phyloP scores from a whole-genome alignment of 2,113 vertebrate species.

The Perca schrenkii region DNA sequence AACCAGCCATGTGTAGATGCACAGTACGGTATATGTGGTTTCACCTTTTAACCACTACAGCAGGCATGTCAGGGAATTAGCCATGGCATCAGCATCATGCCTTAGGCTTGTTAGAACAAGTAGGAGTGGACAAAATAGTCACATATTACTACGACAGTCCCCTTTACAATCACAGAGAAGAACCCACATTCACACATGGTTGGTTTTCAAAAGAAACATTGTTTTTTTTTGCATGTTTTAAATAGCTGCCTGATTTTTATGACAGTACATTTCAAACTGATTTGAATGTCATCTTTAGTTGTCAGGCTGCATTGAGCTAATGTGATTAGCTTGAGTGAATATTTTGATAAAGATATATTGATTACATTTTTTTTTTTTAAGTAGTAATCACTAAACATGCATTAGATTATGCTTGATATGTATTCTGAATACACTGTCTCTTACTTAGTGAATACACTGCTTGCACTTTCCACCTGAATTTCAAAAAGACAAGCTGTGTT shows the following conservation, averaged over 20 bases:
- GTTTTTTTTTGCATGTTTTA: neutral
- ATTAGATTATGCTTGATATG: neutral
- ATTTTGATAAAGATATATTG: too few relatives aligned
- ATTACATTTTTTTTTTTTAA: too few relatives aligned
- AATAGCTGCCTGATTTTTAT: neutral
- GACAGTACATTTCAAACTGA: neutral
- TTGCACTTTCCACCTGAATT: neutral
- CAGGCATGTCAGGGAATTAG: slow-evolving; percentile 30
- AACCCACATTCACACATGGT: neutral
- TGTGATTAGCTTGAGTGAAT: neutral
- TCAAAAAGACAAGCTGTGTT: neutral
- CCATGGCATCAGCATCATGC: slow-evolving; percentile 24
- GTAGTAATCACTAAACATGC: too few relatives aligned
- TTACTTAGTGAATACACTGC: neutral
- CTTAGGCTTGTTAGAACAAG: slow-evolving; percentile 13
- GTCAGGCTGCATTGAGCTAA: neutral
- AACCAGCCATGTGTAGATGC: slow-evolving; percentile 25
- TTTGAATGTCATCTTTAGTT: neutral
- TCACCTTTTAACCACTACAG: slow-evolving; percentile 52
- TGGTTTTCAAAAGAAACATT: neutral
- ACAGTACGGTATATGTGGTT: slow-evolving; percentile 21
- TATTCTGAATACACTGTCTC: neutral
- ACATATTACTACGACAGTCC: slow-evolving; percentile 1
- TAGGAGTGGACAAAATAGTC: slow-evolving; percentile 23
- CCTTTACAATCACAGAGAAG: neutral